These are phyloP conservation scores for Hirudinaria manillensis DNA, from an alignment of 2,888 invertebrate species.

Conservation along the genomic window DNA sequence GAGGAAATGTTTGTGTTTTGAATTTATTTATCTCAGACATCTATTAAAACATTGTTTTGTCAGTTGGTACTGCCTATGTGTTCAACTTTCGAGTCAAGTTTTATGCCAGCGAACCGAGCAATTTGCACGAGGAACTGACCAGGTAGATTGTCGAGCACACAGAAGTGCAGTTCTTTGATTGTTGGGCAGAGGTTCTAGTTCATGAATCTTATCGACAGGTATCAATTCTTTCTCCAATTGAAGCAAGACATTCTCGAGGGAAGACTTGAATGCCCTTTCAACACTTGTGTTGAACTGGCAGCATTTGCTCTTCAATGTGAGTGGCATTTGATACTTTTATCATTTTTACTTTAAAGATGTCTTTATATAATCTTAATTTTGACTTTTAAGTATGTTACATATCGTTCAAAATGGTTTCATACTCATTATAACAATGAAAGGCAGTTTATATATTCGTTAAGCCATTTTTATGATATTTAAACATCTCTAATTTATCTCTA, in stretches of 20 bases:
- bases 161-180: background rate
- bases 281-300: constrained; percentile 79
- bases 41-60: background rate
- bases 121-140: constrained; percentile 87
- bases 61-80: constrained; percentile 63
- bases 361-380: too few relatives aligned
- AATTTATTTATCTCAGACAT: background rate
- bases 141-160: constrained; percentile 56
- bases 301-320: constrained; percentile 88
- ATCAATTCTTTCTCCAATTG: constrained; percentile 93
- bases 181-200: too few relatives aligned
- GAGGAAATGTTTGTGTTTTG: background rate
- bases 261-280: constrained; percentile 78
- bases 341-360: background rate
- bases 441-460: too few relatives aligned
- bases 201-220: constrained; percentile 55
- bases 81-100: constrained; percentile 92
- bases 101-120: constrained; percentile 93
- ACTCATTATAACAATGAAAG: too few relatives aligned
- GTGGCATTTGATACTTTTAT: constrained; percentile 45
- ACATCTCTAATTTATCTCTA: too few relatives aligned
- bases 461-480: too few relatives aligned
- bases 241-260: constrained; percentile 91
- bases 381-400: too few relatives aligned
- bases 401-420: too few relatives aligned